These are phyloP conservation scores for Mythimna albipuncta DNA, from an alignment of 2,888 invertebrate genomes.

Conservation along the genomic window DNA sequence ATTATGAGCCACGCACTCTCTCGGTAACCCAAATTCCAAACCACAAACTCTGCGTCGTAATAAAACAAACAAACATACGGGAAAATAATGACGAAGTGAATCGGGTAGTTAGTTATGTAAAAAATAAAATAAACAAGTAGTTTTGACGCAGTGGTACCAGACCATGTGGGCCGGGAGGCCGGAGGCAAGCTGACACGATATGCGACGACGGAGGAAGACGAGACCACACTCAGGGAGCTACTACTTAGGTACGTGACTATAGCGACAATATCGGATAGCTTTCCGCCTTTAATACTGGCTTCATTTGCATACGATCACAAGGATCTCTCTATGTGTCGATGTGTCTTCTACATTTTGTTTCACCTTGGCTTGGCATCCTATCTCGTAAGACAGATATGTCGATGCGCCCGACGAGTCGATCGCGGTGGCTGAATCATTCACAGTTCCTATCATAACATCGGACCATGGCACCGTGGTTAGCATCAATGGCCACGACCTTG, in stretches of 20 bases:
- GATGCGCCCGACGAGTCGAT: conserved; percentile 74
- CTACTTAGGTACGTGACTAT: conserved; percentile 95
- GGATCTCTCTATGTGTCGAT: conserved; percentile 76
- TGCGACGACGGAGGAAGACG: conserved; percentile 97
- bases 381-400: conserved; percentile 87
- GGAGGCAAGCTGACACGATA: conserved; percentile 93
- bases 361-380: conserved; percentile 85
- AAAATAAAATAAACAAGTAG: conserved; percentile 81
- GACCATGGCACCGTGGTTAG: conserved; percentile 81
- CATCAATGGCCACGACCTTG: conserved; percentile 82
- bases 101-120: conserved; percentile 55
- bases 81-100: conserved; percentile 23
- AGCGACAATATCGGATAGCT: conserved; percentile 81
- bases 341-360: conserved; percentile 74
- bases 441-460: conserved; percentile 77
- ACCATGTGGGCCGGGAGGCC: conserved; percentile 90
- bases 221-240: conserved; percentile 98
- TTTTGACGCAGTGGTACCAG: conserved; percentile 90
- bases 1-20: conserved; percentile 66
- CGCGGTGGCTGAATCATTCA: conserved; percentile 77
- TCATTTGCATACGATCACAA: conserved; percentile 81
- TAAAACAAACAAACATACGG: conserved; percentile 25
- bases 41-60: conserved; percentile 57
- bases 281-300: conserved; percentile 86
- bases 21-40: conserved; percentile 38